Base-by-base conservation (phyloP, 1,140 invertebrate species). In the Dendrolimus kikuchii region DNA sequence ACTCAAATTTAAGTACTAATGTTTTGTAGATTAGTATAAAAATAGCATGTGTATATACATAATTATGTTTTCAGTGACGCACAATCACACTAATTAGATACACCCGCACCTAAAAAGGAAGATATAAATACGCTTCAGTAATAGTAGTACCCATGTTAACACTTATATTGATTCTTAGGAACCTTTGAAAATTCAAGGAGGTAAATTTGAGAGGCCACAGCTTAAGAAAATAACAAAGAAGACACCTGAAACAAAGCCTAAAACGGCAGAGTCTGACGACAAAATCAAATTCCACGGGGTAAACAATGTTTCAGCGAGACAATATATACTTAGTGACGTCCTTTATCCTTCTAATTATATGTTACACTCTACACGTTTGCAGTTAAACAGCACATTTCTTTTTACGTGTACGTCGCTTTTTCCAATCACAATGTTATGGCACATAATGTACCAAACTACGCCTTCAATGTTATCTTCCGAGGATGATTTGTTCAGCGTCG, bases 281-380 rank as follows among this genome's bases (percentile, higher is more conserved):
- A 88, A 87, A 65, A 81, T 75, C 50, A 89, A 87, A 55, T 87
- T 74, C 38, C 70, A 90, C 47, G 89, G 90, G 80, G 90, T 91
- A 68, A 91, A 91, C 62, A 66, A 38, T 51, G 49, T 61, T 60
- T 59, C 51, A 58, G 49, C 51, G 44, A 44, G 49, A 51, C 40
- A 48, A 10, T 48, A 50, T 55, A 48, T 45, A 49, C 59, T 66
- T 57, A 40, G 64, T 69, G 64, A 47, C 49, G 57, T 77, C 68
- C 59, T 71, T 40, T 55, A 40, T 59, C 39, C 53, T 53, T 64
- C 38, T 58, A 55, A 53, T 40, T 53, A 10, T 59, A 43, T 56
- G 41, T 23, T 49, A 51, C 53, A 57, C 45, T 60, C 53, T 56
- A 41, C 54, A 56, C 49, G 46, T 54, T 49, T 52, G 44, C 51